These are phyloP conservation scores for Zosterops borbonicus DNA, from an alignment of 2,113 vertebrate genomes.

Conservation along the genomic window DNA sequence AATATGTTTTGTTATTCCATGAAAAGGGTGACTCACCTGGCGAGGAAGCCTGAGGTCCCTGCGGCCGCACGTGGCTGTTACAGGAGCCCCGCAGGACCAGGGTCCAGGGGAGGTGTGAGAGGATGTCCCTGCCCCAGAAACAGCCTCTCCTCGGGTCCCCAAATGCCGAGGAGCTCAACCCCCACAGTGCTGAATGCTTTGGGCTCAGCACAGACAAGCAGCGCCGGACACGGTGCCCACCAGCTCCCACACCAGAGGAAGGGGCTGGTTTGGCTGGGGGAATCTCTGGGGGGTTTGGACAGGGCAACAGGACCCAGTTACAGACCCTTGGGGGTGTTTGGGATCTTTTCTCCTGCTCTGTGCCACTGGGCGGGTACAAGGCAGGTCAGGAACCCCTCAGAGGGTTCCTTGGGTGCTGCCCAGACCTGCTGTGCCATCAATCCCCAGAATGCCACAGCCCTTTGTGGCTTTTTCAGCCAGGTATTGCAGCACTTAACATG, in stretches of 20 bases:
- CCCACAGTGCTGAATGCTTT: accelerated
- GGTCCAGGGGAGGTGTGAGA: neutral
- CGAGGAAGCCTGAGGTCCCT: neutral
- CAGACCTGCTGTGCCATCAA: neutral
- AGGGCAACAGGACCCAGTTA: neutral
- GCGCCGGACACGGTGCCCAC: accelerated
- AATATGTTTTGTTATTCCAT: neutral
- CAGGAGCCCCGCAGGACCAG: accelerated
- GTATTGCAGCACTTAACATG: neutral
- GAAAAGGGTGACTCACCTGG: conserved; percentile 50
- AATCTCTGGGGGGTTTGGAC: neutral
- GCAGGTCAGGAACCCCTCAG: neutral
- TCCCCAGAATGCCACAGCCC: neutral
- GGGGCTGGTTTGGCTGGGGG: neutral
- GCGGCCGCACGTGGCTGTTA: neutral
- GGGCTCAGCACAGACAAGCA: accelerated
- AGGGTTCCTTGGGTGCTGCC: neutral
- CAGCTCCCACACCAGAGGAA: neutral
- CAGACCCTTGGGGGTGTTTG: neutral
- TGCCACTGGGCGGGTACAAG: accelerated
- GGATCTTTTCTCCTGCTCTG: neutral
- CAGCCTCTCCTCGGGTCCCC: neutral
- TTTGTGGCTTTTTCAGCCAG: neutral
- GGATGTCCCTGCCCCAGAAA: neutral
- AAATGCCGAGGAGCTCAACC: accelerated